A percentile compares a stretch with the other conserved stretches of the same genome.
phyloP scores from a whole-genome alignment of 1,140 invertebrate species.

The Littorina saxatilis region DNA sequence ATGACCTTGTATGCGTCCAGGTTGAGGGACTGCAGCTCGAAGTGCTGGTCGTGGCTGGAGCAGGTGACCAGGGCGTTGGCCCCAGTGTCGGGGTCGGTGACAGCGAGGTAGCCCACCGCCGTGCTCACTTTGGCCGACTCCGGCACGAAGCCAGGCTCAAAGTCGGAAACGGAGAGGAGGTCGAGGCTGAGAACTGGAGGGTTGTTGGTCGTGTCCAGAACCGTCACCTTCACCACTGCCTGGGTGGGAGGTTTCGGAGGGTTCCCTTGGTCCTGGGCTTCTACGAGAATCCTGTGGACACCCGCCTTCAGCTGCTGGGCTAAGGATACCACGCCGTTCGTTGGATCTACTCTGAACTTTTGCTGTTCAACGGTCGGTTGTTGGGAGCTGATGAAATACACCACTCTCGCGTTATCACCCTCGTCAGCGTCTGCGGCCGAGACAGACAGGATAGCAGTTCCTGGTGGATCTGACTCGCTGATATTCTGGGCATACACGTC shows the following conservation, averaged over 20 bases:
- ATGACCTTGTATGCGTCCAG: slow-evolving; percentile 62
- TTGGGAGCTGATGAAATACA: slow-evolving; percentile 79
- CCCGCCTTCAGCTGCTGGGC: slow-evolving; percentile 30
- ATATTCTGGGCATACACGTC: slow-evolving; percentile 85
- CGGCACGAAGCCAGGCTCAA: slow-evolving; percentile 53
- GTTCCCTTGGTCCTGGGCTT: slow-evolving; percentile 75
- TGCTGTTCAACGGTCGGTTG: slow-evolving; percentile 40
- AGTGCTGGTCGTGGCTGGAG: slow-evolving; percentile 46
- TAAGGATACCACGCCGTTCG: slow-evolving; percentile 35
- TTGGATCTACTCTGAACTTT: slow-evolving; percentile 29
- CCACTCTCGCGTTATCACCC: slow-evolving; percentile 90
- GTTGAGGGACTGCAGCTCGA: slow-evolving; percentile 57
- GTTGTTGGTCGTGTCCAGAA: slow-evolving; percentile 96
- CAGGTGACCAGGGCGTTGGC: slow-evolving; percentile 63
- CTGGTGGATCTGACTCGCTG: slow-evolving; percentile 67
- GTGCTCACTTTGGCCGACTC: slow-evolving; percentile 58
- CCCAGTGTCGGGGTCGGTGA: slow-evolving; percentile 62
- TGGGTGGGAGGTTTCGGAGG: slow-evolving; percentile 77
- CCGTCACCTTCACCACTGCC: slow-evolving; percentile 80
- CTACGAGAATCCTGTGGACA: slow-evolving; percentile 75
- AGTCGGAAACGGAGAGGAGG: slow-evolving; percentile 57
- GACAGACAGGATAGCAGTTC: slow-evolving; percentile 79
- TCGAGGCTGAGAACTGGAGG: slow-evolving; percentile 86
- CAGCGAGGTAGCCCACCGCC: slow-evolving; percentile 60
- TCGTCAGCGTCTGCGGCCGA: slow-evolving; percentile 90